Evolutionary conservation across 2,113 vertebrate species (phyloP).

Genomic region (Physeter macrocephalus): DNA sequence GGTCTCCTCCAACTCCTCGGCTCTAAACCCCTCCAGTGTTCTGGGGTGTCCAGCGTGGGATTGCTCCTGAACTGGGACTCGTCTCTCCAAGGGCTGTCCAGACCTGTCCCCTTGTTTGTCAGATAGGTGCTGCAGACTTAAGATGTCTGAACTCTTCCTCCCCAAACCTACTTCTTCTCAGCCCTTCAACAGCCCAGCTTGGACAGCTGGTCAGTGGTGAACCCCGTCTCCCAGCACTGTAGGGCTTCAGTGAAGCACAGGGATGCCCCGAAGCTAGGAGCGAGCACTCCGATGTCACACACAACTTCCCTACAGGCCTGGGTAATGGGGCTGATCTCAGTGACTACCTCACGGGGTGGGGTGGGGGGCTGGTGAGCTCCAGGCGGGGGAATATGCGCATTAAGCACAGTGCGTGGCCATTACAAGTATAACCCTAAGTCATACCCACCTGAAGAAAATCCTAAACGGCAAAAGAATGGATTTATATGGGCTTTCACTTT

Average conservation of each 20-base stretch:
- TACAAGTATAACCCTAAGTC: not conserved
- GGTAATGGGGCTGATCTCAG: not conserved
- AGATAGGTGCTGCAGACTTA: not conserved
- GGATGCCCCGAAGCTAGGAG: not conserved
- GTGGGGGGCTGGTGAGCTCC: not conserved
- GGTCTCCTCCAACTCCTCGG: not conserved
- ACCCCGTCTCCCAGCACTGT: not conserved
- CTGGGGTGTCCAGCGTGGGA: not conserved
- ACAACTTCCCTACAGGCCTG: not conserved
- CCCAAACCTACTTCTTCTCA: not conserved
- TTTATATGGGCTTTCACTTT: not conserved
- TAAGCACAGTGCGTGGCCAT: not conserved
- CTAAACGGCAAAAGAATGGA: not conserved
- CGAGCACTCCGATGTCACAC: not conserved
- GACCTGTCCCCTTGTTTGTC: not conserved
- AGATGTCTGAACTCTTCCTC: not conserved
- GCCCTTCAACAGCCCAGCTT: not conserved
- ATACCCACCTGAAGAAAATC: not conserved
- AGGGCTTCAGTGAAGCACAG: fast-evolving
- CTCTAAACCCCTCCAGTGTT: not conserved
- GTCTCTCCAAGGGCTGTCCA: not conserved
- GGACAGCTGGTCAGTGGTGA: not conserved
- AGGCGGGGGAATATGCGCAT: not conserved
- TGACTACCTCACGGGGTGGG: not conserved
- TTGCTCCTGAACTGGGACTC: not conserved